Base-by-base conservation (phyloP, 2,888 invertebrate species). In the Eucriotettix oculatus region DNA sequence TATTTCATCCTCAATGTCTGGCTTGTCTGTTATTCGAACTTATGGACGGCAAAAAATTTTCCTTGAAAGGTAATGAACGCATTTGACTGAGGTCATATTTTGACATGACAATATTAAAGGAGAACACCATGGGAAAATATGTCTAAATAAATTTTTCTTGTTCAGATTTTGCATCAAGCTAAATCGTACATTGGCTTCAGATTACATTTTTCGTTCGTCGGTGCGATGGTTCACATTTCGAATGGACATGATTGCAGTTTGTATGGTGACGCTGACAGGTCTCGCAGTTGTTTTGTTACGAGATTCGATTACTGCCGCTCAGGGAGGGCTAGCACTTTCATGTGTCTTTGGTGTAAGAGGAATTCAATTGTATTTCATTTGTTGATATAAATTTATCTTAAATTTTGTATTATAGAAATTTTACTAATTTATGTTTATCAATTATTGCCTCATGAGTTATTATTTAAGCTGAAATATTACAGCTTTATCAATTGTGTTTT, bases 301-400 rank as follows among this genome's bases (percentile, higher is more conserved):
- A 52, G 71, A 71, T n/a, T 43, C 59, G 29, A 68, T 70, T 53
- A 69, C 71, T 3, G 73, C 79, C 5, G 76, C 78, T 1, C 70
- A 75, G 62, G 78, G 79, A 54, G 80, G 79, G 29, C 72, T 80
- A 64, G 78, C 77, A 3, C 70, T 80, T 43, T 73, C 77, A 1
- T 76, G 75, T 63, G 74, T 79, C 41, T 72, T 78, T 59, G 76
- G 76, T 71, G 78, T 78, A 66, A 63, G 66, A 60, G 42, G 14
- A 48, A 14, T 10, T 14, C 16, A 12, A 40, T 58, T 10, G n/a
- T 44, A 42, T 17, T n/a, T 59, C 42, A 29, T 29, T 29, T 29
- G 7, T 29, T 29, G 29, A 29, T 29, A 29, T 29, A 29, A n/a
- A n/a, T n/a, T n/a, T 5, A 29, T 29, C 2, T 29, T 5, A 29